A percentile compares a stretch with the other conserved stretches of the same genome.
These are phyloP conservation scores for Chrysomallon squamiferum DNA, from an alignment of 1,140 invertebrate genomes.

Conservation along the genomic window DNA sequence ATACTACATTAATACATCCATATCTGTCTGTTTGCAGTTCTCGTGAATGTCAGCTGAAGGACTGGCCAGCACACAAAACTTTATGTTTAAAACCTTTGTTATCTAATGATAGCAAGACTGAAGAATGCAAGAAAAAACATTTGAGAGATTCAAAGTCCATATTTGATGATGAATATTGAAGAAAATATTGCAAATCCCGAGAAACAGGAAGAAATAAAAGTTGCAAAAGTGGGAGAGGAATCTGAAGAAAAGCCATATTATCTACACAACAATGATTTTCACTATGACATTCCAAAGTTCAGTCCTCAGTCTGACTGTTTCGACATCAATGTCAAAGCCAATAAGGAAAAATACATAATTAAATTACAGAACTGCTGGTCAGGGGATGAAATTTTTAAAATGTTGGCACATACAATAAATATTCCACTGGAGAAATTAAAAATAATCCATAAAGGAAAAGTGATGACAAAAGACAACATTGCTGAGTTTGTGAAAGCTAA, in stretches of 20 bases:
- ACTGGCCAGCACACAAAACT: slow-evolving; percentile 41
- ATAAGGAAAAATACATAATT: slow-evolving; percentile 43
- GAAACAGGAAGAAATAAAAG: no score
- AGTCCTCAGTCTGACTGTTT: slow-evolving; percentile 16
- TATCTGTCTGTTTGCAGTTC: slow-evolving; percentile 43
- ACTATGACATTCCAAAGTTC: slow-evolving; percentile 30
- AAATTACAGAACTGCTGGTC: slow-evolving; percentile 37
- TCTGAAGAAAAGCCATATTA: slow-evolving; percentile 17
- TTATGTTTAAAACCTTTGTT: slow-evolving; percentile 7
- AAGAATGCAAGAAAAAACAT: no score
- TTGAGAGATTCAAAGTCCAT: no score
- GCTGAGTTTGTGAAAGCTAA: slow-evolving; percentile 27
- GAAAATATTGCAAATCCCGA: no score
- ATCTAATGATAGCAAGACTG: no score
- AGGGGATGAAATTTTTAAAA: slow-evolving; percentile 33
- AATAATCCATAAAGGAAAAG: slow-evolving; percentile 48
- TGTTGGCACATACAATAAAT: slow-evolving; percentile 23
- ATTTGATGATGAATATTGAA: no score
- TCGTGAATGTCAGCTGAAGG: slow-evolving; percentile 44
- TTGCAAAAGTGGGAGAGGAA: not conserved
- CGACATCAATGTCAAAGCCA: slow-evolving; percentile 41
- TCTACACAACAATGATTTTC: slow-evolving; percentile 22
- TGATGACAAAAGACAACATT: slow-evolving; percentile 28
- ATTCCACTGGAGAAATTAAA: slow-evolving; percentile 46
- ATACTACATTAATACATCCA: no score